Conservation (phyloP, 2,797 vertebrate species). For the Clarias fuscus region DNA sequence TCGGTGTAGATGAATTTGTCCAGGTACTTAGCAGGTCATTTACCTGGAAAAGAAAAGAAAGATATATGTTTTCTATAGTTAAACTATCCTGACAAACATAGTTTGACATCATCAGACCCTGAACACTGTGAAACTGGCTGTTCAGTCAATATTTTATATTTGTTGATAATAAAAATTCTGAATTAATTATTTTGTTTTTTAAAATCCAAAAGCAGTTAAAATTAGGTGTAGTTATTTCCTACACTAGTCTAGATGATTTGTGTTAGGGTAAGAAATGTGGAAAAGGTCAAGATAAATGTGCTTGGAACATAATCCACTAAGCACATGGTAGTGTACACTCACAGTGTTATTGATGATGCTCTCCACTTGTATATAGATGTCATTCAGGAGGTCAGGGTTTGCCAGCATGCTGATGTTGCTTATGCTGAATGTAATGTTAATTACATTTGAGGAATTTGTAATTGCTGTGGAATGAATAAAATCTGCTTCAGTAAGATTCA, state of each 20-base stretch:
- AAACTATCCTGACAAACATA: background rate
- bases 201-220: background rate
- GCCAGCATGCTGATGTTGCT: background rate
- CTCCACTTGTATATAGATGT: background rate
- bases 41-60: background rate
- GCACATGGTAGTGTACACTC: background rate
- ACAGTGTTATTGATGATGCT: constrained; percentile 1
- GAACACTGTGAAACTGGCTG: background rate
- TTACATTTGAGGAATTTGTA: constrained; percentile 2
- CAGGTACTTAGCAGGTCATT: constrained; percentile 1
- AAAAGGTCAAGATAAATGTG: background rate
- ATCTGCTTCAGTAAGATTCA: background rate
- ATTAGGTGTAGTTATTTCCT: background rate
- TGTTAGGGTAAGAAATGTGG: too few species aligned
- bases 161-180: too few species aligned
- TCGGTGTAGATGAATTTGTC: background rate
- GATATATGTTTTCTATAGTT: background rate
- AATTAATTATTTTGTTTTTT: background rate
- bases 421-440: constrained; percentile 8
- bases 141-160: background rate
- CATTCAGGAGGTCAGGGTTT: background rate
- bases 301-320: too few species aligned
- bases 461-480: constrained; percentile 11
- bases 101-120: background rate
- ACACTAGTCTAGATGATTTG: background rate